Conservation (phyloP, 2,888 invertebrate genomes). For the Lepidochrysops patricia region DNA sequence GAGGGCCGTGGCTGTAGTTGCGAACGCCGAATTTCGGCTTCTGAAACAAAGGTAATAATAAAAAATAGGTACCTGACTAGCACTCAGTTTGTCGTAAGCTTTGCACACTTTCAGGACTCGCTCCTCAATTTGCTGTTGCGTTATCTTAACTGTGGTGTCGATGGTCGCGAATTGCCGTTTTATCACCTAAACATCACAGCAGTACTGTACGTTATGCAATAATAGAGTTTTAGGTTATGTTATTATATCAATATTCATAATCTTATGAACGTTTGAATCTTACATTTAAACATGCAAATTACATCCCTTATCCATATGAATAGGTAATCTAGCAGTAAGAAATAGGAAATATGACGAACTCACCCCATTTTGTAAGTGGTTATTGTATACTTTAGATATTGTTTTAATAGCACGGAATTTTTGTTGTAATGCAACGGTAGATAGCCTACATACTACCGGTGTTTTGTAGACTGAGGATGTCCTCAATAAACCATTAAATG, state of each 20-base stretch:
- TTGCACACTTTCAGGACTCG: conserved; percentile 91
- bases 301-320: neutral
- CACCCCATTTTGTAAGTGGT: conserved; percentile 13
- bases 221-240: conserved; percentile 64
- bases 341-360: conserved; percentile 3
- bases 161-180: conserved; percentile 47
- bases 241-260: neutral
- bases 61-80: conserved; percentile 81
- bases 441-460: conserved; percentile 60
- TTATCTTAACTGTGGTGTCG: conserved; percentile 62
- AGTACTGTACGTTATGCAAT: conserved; percentile 68
- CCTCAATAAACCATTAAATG: conserved; percentile 60
- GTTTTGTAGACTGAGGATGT: conserved; percentile 52
- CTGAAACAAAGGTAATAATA: conserved; percentile 72
- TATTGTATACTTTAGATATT: conserved; percentile 8
- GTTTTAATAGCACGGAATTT: conserved; percentile 6
- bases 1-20: conserved; percentile 83
- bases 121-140: conserved; percentile 80
- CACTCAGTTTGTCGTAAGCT: conserved; percentile 91
- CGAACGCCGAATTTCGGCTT: conserved; percentile 78
- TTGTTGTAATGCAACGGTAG: conserved; percentile 39
- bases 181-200: conserved; percentile 61
- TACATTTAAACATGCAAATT: neutral
- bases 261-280: neutral
- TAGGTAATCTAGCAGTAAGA: neutral